Base-by-base conservation (phyloP, 2,797 vertebrate species). In the Periophthalmus magnuspinnatus region DNA sequence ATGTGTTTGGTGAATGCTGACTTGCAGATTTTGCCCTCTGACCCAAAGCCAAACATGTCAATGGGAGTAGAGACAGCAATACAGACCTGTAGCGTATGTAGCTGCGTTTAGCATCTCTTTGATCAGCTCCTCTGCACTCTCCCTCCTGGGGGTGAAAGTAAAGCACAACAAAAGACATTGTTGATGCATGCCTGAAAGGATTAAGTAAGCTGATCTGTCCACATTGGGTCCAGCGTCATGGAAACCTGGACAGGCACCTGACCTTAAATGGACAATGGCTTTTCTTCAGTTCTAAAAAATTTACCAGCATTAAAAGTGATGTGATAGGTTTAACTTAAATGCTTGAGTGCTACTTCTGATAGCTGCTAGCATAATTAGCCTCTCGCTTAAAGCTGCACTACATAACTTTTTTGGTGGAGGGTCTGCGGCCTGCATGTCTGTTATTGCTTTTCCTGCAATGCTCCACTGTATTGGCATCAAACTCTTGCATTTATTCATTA, bases 131-230 rank as follows among this genome's bases (percentile, higher is more conserved):
- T 86, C 84, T 36, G 77, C 65, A 28, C 75, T 73, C 77, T 67
- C 88, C 71, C 76, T 90, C 84, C 91, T 94, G 75, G 80, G 68
- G 70, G 80, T 79, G 56, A 88, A 78, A 79, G 86, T 54, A 74
- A 68, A 57, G 32, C 62, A 50, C 70, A 11, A 68, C 67, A 45
- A 57, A 65, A 48, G 45, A 62, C 56, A 68, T 56, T 70, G 41
- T 57, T n/a, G 54, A 63, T 38, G 57, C 55, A 56, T 72, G 71
- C 70, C 57, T 72, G 69, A 67, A 47, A 77, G 74, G 72, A 71
- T 67, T 55, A 84, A 82, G 34, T 71, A 22, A 24, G 36, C 22
- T 59, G 61, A 65, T 81, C 50, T 63, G 21, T 33, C 36, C 67
- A 32, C 52, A 33, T 19, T 60, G 33, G 41, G 28, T 5, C 41